Evolutionary conservation across 2,797 vertebrate genomes (phyloP), one percentile per base, ranked within the genome.

Genomic region (Lagocephalus sceleratus): DNA sequence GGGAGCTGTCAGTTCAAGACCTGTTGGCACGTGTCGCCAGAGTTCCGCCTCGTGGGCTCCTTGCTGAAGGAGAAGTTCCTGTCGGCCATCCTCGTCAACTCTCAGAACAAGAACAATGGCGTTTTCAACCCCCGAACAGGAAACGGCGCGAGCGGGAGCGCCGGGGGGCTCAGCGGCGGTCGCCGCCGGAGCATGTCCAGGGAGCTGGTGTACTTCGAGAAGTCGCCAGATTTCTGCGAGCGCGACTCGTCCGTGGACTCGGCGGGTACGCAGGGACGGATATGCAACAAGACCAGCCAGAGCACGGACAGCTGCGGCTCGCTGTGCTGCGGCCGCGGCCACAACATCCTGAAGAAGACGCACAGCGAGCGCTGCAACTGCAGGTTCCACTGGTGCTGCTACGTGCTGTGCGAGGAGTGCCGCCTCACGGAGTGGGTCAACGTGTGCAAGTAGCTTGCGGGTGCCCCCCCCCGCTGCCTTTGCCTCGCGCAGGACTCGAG

Each of bases 1-100:
- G 94, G 94, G 67, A 97, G 94, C 85, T 97, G 94, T 75, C 94
- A 97, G 83, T 95, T 97, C 71, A 95, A 95, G 84, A 97, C 95
- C 14, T 97, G 95, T 83, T 97, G 95, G 95, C 89, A 93, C 20
- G 92, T 95, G 19, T 93, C 92, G 21, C 94, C 95, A 5, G 95
- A 97, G 75, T 96, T 97, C 76, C 88, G 91, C 9, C 83, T 90
- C 1, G 92, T 97, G 58, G 93, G 94, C 47, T 87, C 93, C 19
- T 75, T 93, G 2, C 74, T 97, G 51, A 90, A 87, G 68, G 90
- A 96, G 45, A 93, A 92, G 73, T 91, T 95, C 81, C 75, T 90
- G 61, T 89, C 91, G 2, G 93, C 94, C 71, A 81, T 94, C 54
- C 94, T 95, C 80, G 92, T 96, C 48, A 93, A 95, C 78, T 94